Evolutionary conservation across 2,888 invertebrate species (phyloP).

Genomic region (Papilio elwesi): DNA sequence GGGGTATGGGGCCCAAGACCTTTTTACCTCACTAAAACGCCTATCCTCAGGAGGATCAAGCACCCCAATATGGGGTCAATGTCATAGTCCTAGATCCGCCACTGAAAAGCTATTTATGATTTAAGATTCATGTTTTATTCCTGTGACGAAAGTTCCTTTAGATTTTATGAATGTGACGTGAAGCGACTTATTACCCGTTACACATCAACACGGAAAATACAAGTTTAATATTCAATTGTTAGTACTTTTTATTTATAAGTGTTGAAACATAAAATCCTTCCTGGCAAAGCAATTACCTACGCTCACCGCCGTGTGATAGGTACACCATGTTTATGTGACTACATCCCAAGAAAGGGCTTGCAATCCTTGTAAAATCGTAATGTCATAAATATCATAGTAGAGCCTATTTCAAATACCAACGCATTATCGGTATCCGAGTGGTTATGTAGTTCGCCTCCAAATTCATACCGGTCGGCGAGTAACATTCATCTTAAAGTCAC

Average conservation of each 20-base stretch:
- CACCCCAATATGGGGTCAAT: too few species aligned
- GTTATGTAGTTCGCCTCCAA: constrained; percentile 4
- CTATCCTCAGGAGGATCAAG: too few species aligned
- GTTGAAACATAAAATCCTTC: too few species aligned
- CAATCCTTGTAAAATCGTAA: neutral
- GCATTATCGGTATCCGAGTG: neutral
- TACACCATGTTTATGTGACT: too few species aligned
- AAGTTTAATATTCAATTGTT: constrained; percentile 2
- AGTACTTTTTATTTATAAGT: neutral
- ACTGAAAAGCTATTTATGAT: neutral
- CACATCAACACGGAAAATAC: constrained; percentile 5
- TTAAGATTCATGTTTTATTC: neutral
- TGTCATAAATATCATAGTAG: neutral
- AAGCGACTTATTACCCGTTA: neutral
- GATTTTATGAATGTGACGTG: neutral
- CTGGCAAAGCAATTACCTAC: too few species aligned
- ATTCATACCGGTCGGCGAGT: constrained; percentile 15
- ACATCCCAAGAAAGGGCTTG: too few species aligned
- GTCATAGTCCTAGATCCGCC: too few species aligned
- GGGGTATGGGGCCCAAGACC: too few species aligned
- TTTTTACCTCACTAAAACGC: too few species aligned
- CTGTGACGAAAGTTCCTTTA: neutral
- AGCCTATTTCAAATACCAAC: neutral
- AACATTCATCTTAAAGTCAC: neutral
- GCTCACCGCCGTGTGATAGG: too few species aligned